Evolutionary conservation across 2,113 vertebrate species (phyloP), one percentile per base, ranked within the genome.

Genomic region (Dicentrarchus labrax): DNA sequence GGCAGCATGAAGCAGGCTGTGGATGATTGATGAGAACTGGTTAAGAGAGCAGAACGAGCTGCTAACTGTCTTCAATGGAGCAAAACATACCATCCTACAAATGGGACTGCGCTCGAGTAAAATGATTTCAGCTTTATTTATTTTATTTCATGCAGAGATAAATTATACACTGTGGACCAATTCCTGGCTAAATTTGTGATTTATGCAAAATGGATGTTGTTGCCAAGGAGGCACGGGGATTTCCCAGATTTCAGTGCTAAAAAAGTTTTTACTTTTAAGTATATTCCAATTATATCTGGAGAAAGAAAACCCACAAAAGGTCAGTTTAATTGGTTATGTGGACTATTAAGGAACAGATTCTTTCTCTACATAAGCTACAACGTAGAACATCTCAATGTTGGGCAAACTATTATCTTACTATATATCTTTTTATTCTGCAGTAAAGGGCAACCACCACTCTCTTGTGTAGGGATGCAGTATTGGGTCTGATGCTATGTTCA

Each of bases 1-100:
- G 84, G 66, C 80, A 85, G 65, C 67, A 72, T 38, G 77, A 78
- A 72, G 84, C 84, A 24, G 59, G 78, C 43, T 47, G 77, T 13
- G 45, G 84, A 85, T 87, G 91, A 93, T 85, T 86, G 89, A 93
- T 92, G 91, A 88, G 51, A 43, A 24, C 65, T 48, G 78, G 77
- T 57, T 62, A 39, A 70, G 72, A 67, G 89, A 88, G 84, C 57
- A 41, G 80, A 88, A 60, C 7, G 66, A 83, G 89, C 69, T 56
- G 74, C 82, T 77, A 83, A 86, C 76, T 61, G 30, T 81, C 80
- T 64, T 70, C 86, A 80, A 8, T 50, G 75, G 86, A 62, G 87
- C 71, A 59, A 78, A 88, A 81, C 83, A 67, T 47, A 67, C 59
- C 61, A 19, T 36, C 69, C 72, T 56, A 41, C 74, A 76, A 83